Conservation (phyloP, 1,140 invertebrate species). For the Mizuhopecten yessoensis region DNA sequence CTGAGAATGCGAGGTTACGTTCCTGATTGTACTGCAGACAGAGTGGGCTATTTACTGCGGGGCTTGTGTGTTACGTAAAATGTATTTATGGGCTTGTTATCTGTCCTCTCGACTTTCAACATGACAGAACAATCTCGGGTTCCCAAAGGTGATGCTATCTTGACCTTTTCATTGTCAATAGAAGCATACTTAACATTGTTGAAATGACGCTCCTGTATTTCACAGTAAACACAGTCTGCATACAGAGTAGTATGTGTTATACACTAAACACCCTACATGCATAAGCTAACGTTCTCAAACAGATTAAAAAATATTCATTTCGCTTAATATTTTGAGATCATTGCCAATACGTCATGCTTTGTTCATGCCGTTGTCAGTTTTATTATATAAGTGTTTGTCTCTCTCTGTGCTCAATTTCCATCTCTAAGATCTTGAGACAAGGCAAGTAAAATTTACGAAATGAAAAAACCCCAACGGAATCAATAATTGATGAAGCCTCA, state of each 20-base stretch:
- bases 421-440: too few relatives aligned
- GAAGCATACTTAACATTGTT: conserved; percentile 25
- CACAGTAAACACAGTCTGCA: background rate
- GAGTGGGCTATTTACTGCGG: background rate
- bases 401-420: too few relatives aligned
- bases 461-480: background rate
- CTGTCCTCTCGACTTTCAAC: background rate
- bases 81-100: background rate
- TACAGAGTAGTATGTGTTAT: background rate
- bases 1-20: background rate
- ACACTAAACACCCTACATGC: too few relatives aligned
- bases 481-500: background rate
- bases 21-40: background rate
- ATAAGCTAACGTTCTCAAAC: background rate
- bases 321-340: background rate
- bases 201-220: background rate
- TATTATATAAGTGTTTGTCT: background rate
- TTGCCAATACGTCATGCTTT: background rate
- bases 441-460: background rate
- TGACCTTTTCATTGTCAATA: background rate
- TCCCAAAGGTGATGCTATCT: background rate
- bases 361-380: background rate
- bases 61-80: background rate
- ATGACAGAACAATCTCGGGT: background rate
- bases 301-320: background rate